These are phyloP conservation scores for Lepus timidus DNA, from an alignment of 2,113 vertebrate genomes.

Conservation along the genomic window DNA sequence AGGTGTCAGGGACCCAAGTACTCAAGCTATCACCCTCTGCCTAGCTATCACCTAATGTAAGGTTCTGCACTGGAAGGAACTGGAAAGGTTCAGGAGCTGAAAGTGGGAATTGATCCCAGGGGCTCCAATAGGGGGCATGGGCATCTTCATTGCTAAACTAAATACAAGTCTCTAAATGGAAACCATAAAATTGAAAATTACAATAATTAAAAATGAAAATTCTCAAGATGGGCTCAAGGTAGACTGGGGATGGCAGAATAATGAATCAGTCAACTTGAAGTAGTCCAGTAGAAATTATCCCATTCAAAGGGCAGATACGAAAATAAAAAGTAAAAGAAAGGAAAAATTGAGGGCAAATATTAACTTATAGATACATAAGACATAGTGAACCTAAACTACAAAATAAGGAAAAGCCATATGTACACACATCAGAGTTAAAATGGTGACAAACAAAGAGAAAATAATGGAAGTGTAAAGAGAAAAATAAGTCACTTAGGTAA, in stretches of 20 bases:
- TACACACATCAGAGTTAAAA: not conserved
- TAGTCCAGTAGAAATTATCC: not conserved
- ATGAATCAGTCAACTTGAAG: not conserved
- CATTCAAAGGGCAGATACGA: not conserved
- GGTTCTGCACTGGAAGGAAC: no score
- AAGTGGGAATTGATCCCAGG: no score
- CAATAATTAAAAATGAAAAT: not conserved
- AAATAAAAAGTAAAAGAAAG: not conserved
- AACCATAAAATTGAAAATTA: conserved; percentile 18
- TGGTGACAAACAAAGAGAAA: not conserved
- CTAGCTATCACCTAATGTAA: no score
- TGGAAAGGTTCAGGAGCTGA: no score
- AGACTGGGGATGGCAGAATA: not conserved
- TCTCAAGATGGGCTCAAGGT: not conserved
- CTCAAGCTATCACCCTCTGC: no score
- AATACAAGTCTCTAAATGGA: not conserved
- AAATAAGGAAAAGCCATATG: not conserved
- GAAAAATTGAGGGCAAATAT: not conserved
- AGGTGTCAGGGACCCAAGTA: no score
- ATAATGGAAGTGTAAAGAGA: not conserved
- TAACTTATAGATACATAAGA: not conserved
- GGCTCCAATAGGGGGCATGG: no score
- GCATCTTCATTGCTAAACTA: no score
- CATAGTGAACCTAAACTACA: not conserved
- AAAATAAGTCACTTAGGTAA: not conserved